Evolutionary conservation across 2,888 invertebrate genomes (phyloP).

Genomic region (Bombyx huttoni): DNA sequence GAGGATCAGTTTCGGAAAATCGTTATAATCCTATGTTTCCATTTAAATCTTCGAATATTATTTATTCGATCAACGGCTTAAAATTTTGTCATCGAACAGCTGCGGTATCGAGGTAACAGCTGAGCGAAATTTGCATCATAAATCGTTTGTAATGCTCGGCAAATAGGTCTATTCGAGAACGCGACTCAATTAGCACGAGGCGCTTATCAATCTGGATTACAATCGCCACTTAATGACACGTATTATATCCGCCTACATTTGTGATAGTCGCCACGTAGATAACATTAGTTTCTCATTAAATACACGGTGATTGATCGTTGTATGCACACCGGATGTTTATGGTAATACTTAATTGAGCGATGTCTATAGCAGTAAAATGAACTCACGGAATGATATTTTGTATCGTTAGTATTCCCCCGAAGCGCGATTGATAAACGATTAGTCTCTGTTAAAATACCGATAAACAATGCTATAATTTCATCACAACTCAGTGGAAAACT

Average conservation of each 20-base stretch:
- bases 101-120: constrained; percentile 28
- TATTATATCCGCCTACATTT: not conserved
- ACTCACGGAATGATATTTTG: no score
- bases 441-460: no score
- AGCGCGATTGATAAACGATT: no score
- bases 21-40: not conserved
- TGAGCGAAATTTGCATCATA: constrained; percentile 43
- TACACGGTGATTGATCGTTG: not conserved
- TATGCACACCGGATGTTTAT: not conserved
- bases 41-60: constrained; percentile 11
- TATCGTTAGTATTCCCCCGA: no score
- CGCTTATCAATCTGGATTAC: constrained; percentile 28
- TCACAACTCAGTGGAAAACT: no score
- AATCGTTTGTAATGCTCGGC: constrained; percentile 22
- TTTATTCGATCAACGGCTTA: constrained; percentile 27
- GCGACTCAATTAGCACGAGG: constrained; percentile 32
- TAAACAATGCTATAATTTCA: no score
- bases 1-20: not conserved
- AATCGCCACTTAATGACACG: constrained; percentile 13
- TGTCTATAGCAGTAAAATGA: not conserved
- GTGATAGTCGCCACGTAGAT: not conserved
- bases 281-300: not conserved
- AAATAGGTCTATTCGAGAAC: constrained; percentile 21
- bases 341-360: not conserved
- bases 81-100: constrained; percentile 15